Conservation (phyloP, 2,888 invertebrate genomes). For the Drosophila suboccidentalis region DNA sequence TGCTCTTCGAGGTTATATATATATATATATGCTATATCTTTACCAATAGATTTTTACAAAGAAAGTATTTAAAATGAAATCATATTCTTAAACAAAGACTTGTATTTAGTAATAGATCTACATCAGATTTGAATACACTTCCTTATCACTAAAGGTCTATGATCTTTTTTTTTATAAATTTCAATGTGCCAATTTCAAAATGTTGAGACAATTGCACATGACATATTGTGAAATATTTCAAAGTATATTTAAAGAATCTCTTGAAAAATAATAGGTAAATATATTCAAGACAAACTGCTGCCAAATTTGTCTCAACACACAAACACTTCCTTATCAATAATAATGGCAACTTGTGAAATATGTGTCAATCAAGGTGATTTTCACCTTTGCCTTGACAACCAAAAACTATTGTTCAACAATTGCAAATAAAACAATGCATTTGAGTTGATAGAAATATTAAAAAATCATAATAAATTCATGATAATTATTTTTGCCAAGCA, state of each 20-base stretch:
- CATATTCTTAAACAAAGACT: too few species aligned
- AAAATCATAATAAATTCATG: conserved; percentile 18
- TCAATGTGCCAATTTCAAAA: neutral
- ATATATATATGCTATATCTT: neutral
- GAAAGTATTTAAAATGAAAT: neutral
- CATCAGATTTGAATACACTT: too few species aligned
- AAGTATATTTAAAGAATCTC: neutral
- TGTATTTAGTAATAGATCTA: conserved; percentile 3
- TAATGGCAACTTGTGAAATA: conserved; percentile 15
- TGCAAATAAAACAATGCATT: conserved; percentile 16
- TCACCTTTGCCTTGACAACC: conserved; percentile 47
- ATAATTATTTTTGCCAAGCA: conserved; percentile 43
- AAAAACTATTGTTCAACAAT: conserved; percentile 46
- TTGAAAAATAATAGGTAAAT: neutral
- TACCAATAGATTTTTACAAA: neutral
- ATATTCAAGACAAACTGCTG: neutral
- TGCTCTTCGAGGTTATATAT: conserved; percentile 40
- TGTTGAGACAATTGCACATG: too few species aligned
- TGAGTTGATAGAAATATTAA: conserved; percentile 8
- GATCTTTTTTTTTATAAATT: neutral
- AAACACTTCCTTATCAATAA: conserved; percentile 22
- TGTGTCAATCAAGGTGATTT: conserved; percentile 43
- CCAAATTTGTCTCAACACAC: conserved; percentile 4
- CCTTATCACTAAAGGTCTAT: neutral
- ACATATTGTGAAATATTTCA: neutral